Percentiles rank a stretch among this genome's conserved stretches.
Conservation (phyloP, 2,113 vertebrate species). For the Hydrolagus affinis region DNA sequence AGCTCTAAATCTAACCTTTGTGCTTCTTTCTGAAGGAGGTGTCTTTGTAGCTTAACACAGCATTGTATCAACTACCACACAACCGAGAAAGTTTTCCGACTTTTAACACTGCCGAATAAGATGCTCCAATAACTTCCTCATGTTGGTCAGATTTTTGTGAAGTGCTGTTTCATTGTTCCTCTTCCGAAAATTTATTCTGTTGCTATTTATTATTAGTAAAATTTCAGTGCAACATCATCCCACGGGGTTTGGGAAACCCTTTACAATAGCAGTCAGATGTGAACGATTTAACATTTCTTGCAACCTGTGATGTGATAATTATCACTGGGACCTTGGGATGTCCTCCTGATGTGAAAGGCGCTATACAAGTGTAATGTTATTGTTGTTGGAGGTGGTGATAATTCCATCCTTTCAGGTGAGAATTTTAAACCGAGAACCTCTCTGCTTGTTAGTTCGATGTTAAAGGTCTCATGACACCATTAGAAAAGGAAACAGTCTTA, state of each 20-base stretch:
- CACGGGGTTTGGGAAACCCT: no score
- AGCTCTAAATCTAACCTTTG: constrained; percentile 3
- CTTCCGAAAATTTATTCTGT: not conserved
- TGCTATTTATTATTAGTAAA: not conserved
- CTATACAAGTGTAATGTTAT: no score
- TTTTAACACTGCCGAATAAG: not conserved
- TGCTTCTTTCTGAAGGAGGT: not conserved
- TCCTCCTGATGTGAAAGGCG: no score
- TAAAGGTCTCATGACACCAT: no score
- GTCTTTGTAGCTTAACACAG: not conserved
- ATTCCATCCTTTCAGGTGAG: no score
- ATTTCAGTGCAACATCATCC: not conserved
- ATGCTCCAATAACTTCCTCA: not conserved
- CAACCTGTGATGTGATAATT: no score
- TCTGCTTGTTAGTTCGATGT: no score
- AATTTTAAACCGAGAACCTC: no score
- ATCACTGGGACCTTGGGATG: no score
- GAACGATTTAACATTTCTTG: not conserved
- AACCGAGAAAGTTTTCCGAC: not conserved
- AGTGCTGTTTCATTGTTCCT: not conserved
- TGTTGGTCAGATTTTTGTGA: not conserved
- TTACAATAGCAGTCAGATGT: not conserved
- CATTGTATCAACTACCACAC: not conserved
- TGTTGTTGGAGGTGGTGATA: no score
- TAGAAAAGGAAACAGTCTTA: no score